These are phyloP conservation scores for Neoarius graeffei DNA, from an alignment of 2,113 vertebrate species.

Conservation along the genomic window DNA sequence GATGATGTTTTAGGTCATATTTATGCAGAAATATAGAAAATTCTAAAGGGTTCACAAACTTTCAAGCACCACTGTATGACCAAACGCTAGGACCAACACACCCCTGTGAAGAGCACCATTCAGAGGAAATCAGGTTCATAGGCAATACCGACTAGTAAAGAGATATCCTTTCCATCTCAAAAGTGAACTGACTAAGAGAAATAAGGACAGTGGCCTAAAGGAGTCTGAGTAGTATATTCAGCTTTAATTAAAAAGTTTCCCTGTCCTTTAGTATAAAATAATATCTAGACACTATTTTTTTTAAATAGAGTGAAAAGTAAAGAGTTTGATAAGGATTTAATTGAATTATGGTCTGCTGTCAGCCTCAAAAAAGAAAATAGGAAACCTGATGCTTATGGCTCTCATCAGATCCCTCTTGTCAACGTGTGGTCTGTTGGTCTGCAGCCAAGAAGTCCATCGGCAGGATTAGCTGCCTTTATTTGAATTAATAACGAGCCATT, in stretches of 20 bases:
- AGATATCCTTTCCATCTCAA: background rate
- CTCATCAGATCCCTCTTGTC: constrained; percentile 12
- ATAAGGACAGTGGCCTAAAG: background rate
- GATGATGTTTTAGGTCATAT: too few relatives aligned
- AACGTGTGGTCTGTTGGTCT: constrained; percentile 37
- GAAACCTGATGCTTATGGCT: background rate
- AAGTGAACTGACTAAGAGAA: background rate
- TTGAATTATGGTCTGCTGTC: background rate
- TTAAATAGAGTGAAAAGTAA: background rate
- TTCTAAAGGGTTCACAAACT: too few relatives aligned
- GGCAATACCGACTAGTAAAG: too few relatives aligned
- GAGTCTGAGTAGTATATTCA: background rate
- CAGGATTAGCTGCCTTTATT: constrained; percentile 37
- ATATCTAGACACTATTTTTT: background rate
- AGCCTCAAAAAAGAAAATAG: background rate
- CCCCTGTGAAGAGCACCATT: too few relatives aligned
- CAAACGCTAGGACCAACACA: too few relatives aligned
- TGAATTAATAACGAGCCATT: constrained; percentile 45
- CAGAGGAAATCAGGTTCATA: too few relatives aligned
- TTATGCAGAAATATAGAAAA: too few relatives aligned
- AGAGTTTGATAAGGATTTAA: constrained; percentile 18
- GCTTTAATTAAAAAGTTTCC: constrained; percentile 18
- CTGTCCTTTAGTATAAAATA: background rate
- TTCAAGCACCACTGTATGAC: too few relatives aligned
- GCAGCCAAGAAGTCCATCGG: background rate